Conservation (phyloP, 2,113 vertebrate species). For the Microcebus lehilahytsara region DNA sequence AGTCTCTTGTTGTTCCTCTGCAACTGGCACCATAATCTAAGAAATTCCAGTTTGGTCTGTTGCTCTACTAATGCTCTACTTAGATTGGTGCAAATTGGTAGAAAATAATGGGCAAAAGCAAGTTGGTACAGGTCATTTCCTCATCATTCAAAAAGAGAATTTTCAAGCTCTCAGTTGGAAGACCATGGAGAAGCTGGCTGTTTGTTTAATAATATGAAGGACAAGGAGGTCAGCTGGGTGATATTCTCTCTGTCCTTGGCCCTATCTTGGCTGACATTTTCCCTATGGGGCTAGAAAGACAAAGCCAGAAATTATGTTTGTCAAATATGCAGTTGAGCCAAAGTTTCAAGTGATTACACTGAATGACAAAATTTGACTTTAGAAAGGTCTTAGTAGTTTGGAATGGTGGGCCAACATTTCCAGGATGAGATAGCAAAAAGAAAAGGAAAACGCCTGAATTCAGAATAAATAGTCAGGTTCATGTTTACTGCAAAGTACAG, state of each 20-base stretch:
- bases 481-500: not conserved
- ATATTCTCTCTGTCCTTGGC: not conserved
- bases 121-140: not conserved
- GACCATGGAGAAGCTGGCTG: not conserved
- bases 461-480: not conserved
- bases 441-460: not conserved
- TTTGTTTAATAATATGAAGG: not conserved
- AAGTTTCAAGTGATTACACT: not conserved
- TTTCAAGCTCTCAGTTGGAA: not conserved
- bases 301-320: constrained; percentile 13
- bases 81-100: not conserved
- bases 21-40: not conserved
- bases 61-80: not conserved
- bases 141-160: not conserved
- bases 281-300: not conserved
- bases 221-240: not conserved
- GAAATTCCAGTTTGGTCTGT: not conserved
- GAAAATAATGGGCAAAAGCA: not conserved
- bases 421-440: not conserved
- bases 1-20: not conserved
- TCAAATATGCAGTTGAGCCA: not conserved
- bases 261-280: not conserved
- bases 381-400: not conserved
- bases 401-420: not conserved
- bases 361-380: not conserved